Base-by-base conservation (phyloP, 2,113 vertebrate species). In the Rhinolophus ferrumequinum region DNA sequence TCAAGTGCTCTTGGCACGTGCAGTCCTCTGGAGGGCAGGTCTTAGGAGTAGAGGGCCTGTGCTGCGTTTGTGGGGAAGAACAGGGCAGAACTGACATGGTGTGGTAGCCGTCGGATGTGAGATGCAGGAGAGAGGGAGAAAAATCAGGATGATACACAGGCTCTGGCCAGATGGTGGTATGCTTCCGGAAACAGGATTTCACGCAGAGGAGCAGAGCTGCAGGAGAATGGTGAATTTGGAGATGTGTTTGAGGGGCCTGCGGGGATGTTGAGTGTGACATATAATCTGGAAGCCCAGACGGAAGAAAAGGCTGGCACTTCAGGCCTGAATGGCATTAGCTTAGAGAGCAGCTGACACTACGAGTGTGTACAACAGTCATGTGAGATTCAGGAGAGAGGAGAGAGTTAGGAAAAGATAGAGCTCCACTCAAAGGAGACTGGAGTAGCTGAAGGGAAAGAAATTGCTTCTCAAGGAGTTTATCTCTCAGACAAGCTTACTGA, bases 71-170 rank as follows among this genome's bases (percentile, higher is more conserved):
- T 8, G 19, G 52, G 69, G 44, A 47, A 52, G 41, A 99, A 95
- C 98, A 98, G 95, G 98, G 97, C 98, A 99, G 99, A 98, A 98
- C 98, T 69, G 99, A 99, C 95, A 99, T 98, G 97, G 99, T 99
- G 97, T 98, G 99, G 99, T 99, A 93, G 88, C 96, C 4, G 4
- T 19, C n/a, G 47, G 47, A 9, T 16, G 5, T 38, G 66, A 44
- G 93, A 47, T 16, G 0, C 6, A 1, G n/a, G 58, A 16, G 52
- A 10, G n/a, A 22, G 14, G 18, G 52, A 28, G 6, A 66, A 26
- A 38, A 64, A 81, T 11, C 6, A 35, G 69, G 28, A 1, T 4
- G 30, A 5, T 8, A 21, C n/a, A 19, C 60, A 26, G 21, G 24
- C 30, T 41, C 56, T 33, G 69, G 18, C 66, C 88, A 75, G 64